Evolutionary conservation across 2,888 invertebrate species (phyloP).

Genomic region (Tanypteryx hageni): DNA sequence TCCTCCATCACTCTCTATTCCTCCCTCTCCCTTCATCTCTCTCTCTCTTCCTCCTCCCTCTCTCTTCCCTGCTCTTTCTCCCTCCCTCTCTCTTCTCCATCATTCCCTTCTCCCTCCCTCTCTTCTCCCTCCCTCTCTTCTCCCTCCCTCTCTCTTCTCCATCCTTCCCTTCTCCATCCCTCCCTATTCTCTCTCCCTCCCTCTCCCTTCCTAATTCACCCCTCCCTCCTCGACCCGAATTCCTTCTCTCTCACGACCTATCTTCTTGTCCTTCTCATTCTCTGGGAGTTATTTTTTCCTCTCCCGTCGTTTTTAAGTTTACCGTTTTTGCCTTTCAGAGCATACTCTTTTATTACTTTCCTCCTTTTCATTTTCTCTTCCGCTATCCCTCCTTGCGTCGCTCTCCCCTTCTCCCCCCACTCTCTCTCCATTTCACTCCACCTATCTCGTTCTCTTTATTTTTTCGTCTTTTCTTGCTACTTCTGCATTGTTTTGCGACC

Average conservation of each 20-base stretch:
- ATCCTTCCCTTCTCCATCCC: not conserved
- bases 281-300: no score
- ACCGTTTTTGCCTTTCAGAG: no score
- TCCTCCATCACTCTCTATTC: slow-evolving; percentile 1
- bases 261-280: no score
- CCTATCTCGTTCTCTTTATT: no score
- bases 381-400: no score
- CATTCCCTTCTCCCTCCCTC: slow-evolving; percentile 22
- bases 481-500: no score
- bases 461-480: no score
- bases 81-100: not conserved
- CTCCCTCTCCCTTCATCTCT: not conserved
- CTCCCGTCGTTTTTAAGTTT: no score
- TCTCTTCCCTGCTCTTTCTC: not conserved
- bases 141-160: not conserved
- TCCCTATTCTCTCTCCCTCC: not conserved
- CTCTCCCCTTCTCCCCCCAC: slow-evolving; percentile 66
- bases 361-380: slow-evolving; percentile 65
- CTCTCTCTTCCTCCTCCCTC: not conserved
- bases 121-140: slow-evolving; percentile 66
- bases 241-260: slow-evolving; percentile 67
- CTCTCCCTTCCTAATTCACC: not conserved
- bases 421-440: not conserved
- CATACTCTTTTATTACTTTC: no score
- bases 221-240: slow-evolving; percentile 66